A percentile compares a stretch with the other conserved stretches of the same genome.
Conservation (phyloP, 2,797 vertebrate genomes). For the Hypotaenidia philippensis region DNA sequence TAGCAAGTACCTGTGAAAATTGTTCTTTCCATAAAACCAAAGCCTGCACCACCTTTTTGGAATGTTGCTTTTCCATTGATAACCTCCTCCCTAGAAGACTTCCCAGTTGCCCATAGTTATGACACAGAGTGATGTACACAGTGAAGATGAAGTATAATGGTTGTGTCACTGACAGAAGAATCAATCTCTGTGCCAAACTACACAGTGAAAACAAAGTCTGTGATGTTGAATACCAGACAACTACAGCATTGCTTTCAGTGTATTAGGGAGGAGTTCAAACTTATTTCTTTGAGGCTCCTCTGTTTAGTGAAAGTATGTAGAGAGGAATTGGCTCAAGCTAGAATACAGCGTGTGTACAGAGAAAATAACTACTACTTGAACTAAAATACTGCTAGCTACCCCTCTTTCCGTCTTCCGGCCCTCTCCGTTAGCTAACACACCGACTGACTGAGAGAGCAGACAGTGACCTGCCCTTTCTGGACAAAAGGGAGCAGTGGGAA, state of each 20-base stretch:
- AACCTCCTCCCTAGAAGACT: not conserved
- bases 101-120: not conserved
- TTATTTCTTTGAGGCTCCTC: not conserved
- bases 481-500: constrained; percentile 7
- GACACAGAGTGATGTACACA: not conserved
- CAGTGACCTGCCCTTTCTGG: not conserved
- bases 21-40: not conserved
- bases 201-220: not conserved
- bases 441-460: not conserved
- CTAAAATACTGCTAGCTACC: constrained; percentile 4
- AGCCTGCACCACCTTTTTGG: rapidly evolving
- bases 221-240: not conserved
- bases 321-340: not conserved
- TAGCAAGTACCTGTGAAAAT: not conserved
- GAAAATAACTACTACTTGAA: constrained; percentile 25
- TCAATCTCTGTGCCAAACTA: not conserved
- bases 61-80: not conserved
- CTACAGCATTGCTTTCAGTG: not conserved
- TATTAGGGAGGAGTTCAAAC: not conserved
- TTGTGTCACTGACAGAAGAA: not conserved
- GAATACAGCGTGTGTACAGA: not conserved
- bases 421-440: not conserved
- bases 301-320: not conserved
- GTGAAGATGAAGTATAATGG: not conserved
- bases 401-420: not conserved